Base-by-base conservation (phyloP, 2,113 vertebrate genomes). In the Zingel zingel region DNA sequence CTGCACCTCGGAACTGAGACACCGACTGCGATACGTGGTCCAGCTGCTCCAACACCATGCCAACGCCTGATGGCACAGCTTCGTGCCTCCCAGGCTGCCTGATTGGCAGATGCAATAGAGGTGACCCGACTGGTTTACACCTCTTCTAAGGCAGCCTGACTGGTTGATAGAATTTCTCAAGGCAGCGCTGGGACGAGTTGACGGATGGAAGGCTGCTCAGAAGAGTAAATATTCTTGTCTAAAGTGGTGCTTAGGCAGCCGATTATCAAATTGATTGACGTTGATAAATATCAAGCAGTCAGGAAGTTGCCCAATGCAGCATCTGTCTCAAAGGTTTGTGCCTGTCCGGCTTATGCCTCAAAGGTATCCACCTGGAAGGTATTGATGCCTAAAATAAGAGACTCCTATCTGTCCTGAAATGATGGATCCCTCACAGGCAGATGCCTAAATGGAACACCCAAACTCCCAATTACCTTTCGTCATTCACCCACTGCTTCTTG, bases 41-140 rank as follows among this genome's bases (percentile, higher is more conserved):
- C 96, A 96, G 87, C 96, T 99, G 50, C 96, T 99, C 12, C 96
- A 97, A 87, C 97, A 98, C 90, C 96, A 95, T 53, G 91, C 94
- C 33, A 96, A 96, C 2, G 91, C 95, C 85, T 98, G 86, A 94
- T 73, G 57, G 61, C 65, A 0, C 66, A 13, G 12, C 45, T 70
- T 59, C 0, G 74, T 71, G 81, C 81, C 85, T 79, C 82, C 68
- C 76, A 61, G 90, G 84, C 81, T 72, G 73, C 72, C 85, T 6
- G 62, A 76, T 39, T 23, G 70, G 70, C 73, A 58, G 83, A 75
- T 74, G 77, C 76, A 81, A 78, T 72, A 1, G 73, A 84, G 89
- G 87, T 80, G 67, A 62, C 18, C n/a, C 66, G 80, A 85, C 82
- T 59, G 71, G 80, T 75, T 69, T 54, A 79, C 61, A 43, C 43